A percentile compares a stretch with the other conserved stretches of the same genome.
These are phyloP conservation scores for Danaus chrysippus DNA, from an alignment of 2,888 invertebrate genomes.

Conservation along the genomic window DNA sequence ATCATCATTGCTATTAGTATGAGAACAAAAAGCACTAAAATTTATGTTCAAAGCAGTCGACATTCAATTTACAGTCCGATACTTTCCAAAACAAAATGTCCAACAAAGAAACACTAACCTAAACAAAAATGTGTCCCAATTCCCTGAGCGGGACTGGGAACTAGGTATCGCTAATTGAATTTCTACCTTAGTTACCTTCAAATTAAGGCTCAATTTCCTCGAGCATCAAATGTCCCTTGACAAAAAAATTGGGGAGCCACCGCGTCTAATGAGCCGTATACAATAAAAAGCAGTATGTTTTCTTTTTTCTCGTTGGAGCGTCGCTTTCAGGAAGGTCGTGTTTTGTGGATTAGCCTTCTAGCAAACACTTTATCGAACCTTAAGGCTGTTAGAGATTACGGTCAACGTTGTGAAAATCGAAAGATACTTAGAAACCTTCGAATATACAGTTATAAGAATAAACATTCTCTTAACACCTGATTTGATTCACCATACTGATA, in stretches of 20 bases:
- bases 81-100: constrained; percentile 43
- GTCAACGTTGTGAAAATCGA: not conserved
- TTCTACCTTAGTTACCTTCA: constrained; percentile 24
- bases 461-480: no score
- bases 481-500: not conserved
- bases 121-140: constrained; percentile 52
- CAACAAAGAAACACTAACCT: constrained; percentile 45
- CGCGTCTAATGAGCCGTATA: constrained; percentile 56
- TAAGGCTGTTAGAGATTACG: constrained; percentile 14
- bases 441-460: not conserved
- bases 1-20: not conserved
- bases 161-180: constrained; percentile 24
- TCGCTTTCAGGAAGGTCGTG: constrained; percentile 35
- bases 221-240: constrained; percentile 40
- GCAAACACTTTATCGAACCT: constrained; percentile 30
- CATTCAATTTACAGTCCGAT: constrained; percentile 43
- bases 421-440: not conserved
- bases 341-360: constrained; percentile 31
- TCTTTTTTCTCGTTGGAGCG: constrained; percentile 37
- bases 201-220: constrained; percentile 32
- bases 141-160: constrained; percentile 34
- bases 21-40: constrained; percentile 16
- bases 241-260: constrained; percentile 46
- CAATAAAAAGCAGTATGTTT: constrained; percentile 49
- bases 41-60: constrained; percentile 26